A percentile compares a stretch with the other conserved stretches of the same genome.
Evolutionary conservation across 2,888 invertebrate genomes (phyloP).

Genomic region (Dione juno): DNA sequence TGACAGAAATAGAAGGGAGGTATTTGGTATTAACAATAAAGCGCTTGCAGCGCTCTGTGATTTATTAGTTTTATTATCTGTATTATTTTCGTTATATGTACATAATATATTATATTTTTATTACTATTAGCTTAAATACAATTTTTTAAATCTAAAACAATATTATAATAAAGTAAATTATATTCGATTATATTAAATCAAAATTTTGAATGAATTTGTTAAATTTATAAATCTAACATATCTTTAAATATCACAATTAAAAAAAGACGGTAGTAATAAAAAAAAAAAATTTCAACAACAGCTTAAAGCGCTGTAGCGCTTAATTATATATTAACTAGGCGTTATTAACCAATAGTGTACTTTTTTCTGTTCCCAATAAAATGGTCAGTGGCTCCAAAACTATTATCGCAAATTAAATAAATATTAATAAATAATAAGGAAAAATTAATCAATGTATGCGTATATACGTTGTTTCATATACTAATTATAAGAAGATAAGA

Average conservation of each 20-base stretch:
- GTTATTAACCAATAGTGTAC: slow-evolving; percentile 54
- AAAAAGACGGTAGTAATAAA: too few relatives aligned
- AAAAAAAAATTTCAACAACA: background rate
- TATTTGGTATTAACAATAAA: slow-evolving; percentile 49
- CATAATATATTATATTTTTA: background rate
- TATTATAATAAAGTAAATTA: too few relatives aligned
- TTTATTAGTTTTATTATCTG: slow-evolving; percentile 24
- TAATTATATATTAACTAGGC: slow-evolving; percentile 40
- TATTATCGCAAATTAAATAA: slow-evolving; percentile 37
- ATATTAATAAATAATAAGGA: slow-evolving; percentile 29
- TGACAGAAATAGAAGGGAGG: slow-evolving; percentile 77
- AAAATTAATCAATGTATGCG: slow-evolving; percentile 1
- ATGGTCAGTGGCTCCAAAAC: slow-evolving; percentile 52
- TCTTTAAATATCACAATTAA: too few relatives aligned
- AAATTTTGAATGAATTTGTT: too few relatives aligned
- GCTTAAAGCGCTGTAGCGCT: slow-evolving; percentile 48
- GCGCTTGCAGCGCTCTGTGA: slow-evolving; percentile 56
- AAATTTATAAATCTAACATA: too few relatives aligned
- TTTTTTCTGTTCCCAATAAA: slow-evolving; percentile 47
- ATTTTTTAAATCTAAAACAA: too few relatives aligned
- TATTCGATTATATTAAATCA: too few relatives aligned
- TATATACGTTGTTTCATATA: background rate
- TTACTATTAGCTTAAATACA: too few relatives aligned
- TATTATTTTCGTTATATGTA: background rate
- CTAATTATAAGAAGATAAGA: slow-evolving; percentile 10